Conservation (phyloP, 1,140 invertebrate genomes). For the Dysdera silvatica region DNA sequence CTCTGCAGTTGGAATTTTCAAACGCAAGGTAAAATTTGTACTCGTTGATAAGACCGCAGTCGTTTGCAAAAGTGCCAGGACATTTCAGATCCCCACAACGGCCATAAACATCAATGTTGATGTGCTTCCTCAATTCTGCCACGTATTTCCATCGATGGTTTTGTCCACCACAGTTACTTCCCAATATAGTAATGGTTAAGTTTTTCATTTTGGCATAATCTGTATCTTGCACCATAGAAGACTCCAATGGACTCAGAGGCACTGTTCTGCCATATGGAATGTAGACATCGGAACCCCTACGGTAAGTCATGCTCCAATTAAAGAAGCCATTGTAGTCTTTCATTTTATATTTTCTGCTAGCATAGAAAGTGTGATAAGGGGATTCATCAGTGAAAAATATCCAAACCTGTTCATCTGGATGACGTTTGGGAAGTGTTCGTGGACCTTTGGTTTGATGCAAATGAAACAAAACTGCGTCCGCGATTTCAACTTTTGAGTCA, state of each 20-base stretch:
- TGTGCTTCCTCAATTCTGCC: conserved; percentile 23
- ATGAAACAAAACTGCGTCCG: conserved; percentile 54
- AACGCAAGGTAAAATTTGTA: conserved; percentile 40
- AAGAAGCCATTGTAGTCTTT: conserved; percentile 50
- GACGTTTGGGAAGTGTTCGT: conserved; percentile 9
- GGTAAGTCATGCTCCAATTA: conserved; percentile 70
- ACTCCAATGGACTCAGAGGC: neutral
- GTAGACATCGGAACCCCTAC: conserved; percentile 58
- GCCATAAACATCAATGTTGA: conserved; percentile 25
- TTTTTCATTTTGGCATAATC: conserved; percentile 46
- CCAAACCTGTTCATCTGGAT: conserved; percentile 29
- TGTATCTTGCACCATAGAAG: conserved; percentile 34
- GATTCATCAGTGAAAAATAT: conserved; percentile 35
- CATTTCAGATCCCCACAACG: conserved; percentile 29
- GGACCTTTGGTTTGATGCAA: conserved; percentile 46
- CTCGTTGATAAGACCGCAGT: conserved; percentile 27
- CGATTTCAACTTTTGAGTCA: conserved; percentile 38
- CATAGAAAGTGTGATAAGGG: conserved; percentile 37
- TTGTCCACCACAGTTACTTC: conserved; percentile 53
- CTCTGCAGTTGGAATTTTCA: conserved; percentile 47
- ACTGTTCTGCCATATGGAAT: conserved; percentile 54
- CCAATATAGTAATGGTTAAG: conserved; percentile 49
- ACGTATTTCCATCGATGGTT: conserved; percentile 53
- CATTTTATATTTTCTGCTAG: conserved; percentile 40
- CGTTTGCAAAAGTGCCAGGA: conserved; percentile 30